Base-by-base conservation (phyloP, 2,888 invertebrate genomes). In the Deilephila elpenor region DNA sequence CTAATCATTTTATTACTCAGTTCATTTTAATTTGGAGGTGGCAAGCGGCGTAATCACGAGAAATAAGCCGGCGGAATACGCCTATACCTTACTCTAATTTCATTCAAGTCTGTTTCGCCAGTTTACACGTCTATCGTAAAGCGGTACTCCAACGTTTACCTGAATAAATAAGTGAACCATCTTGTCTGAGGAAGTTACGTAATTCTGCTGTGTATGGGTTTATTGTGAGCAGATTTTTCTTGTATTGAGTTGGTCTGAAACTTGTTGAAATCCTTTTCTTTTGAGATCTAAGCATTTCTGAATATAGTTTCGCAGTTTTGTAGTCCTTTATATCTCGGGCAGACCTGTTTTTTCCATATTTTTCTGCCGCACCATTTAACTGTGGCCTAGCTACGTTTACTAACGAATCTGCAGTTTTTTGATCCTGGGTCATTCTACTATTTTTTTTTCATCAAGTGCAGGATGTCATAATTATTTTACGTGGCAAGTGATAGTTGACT, bases 11-110 rank as follows among this genome's bases (percentile, higher is more conserved):
- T 56, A 56, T 56, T 56, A 81, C 82, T 76, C 82, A 82, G 83
- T 85, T 83, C 77, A 83, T 84, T 85, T 86, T 81, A 84, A 83
- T 82, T 83, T 76, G 75, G 76, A 78, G 81, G 83, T 80, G 79
- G 79, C 76, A 76, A 83, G 82, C 78, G 76, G 75, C 76, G 83
- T 86, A 86, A 86, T 87, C 85, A 82, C 78, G 74, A 78, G 78
- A 77, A 85, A 81, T 79, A 81, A 83, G 81, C 78, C 74, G 51
- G 59, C 72, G 73, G 75, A 82, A 77, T 87, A 85, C 86, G 85
- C 85, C 80, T 84, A 83, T 86, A 88, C 81, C 83, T 82, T 83
- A 77, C 78, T 81, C 78, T 85, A 83, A 88, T 85, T 87, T 86
- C 78, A 85, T 86, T 86, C 78, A 76, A 83, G 80, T 73, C 79